A percentile compares a stretch with the other conserved stretches of the same genome.
These are phyloP conservation scores for Sycobia sp. DNA, from an alignment of 1,140 invertebrate genomes.

Conservation along the genomic window DNA sequence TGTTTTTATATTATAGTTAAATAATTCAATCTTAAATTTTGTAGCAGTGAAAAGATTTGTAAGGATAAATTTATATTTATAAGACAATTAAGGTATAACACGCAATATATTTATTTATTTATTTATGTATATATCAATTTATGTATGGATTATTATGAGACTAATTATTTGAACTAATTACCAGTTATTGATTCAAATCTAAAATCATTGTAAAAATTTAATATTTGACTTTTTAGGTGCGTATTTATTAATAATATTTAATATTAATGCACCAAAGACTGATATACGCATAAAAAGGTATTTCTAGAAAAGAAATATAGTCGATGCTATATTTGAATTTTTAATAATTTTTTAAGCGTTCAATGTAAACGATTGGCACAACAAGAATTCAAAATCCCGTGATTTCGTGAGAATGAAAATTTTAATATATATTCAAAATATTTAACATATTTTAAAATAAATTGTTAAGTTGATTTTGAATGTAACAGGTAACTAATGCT, in stretches of 20 bases:
- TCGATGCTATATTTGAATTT: constrained; percentile 39
- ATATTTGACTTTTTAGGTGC: constrained; percentile 12
- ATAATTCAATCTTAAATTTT: background rate
- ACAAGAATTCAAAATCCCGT: too few species aligned
- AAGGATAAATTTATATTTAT: too few species aligned
- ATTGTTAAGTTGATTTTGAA: background rate
- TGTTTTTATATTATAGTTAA: background rate
- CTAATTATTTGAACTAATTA: background rate
- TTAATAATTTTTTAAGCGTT: constrained; percentile 42
- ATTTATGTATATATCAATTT: background rate
- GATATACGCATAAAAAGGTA: constrained; percentile 44
- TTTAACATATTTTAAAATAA: constrained; percentile 6
- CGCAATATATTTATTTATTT: background rate
- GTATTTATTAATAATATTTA: constrained; percentile 28
- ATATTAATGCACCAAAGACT: constrained; percentile 51
- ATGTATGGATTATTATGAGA: background rate
- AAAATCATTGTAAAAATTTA: too few species aligned
- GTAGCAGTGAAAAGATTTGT: background rate
- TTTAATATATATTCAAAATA: constrained; percentile 6
- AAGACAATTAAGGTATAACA: background rate
- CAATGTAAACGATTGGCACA: constrained; percentile 32
- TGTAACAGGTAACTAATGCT: constrained; percentile 24
- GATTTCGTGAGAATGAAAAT: constrained; percentile 3
- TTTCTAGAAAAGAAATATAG: constrained; percentile 31
- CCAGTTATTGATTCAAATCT: too few species aligned